Evolutionary conservation across 92 coral and sea anemone genomes (phyloP).

Genomic region (Porites evermanni): DNA sequence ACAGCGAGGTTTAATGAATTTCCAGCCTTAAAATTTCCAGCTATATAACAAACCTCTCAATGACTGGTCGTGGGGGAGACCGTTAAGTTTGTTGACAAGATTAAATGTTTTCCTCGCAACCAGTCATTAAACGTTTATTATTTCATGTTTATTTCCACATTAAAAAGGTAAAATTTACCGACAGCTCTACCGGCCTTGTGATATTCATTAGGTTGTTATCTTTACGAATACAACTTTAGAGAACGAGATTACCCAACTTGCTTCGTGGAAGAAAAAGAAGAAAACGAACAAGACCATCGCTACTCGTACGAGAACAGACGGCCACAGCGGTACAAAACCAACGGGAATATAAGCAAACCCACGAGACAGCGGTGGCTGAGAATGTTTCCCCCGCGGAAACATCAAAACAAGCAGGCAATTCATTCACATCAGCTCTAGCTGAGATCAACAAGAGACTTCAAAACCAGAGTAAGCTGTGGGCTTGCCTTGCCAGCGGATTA

Average conservation of each 20-base stretch:
- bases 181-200: background rate
- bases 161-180: no score
- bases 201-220: background rate
- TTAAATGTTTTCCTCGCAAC: no score
- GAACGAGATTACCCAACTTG: slow-evolving; percentile 6
- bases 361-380: background rate
- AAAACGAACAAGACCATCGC: slow-evolving; percentile 5
- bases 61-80: no score
- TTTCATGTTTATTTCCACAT: no score
- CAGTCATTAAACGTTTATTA: no score
- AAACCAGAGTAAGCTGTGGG: slow-evolving; percentile 42
- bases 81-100: no score
- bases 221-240: background rate
- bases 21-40: no score
- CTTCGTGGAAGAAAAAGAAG: slow-evolving; percentile 9
- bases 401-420: background rate
- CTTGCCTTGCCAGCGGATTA: slow-evolving; percentile 39
- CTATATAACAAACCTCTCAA: no score
- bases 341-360: background rate
- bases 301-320: background rate
- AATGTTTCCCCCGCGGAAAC: background rate
- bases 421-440: slow-evolving; percentile 29
- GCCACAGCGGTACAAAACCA: background rate
- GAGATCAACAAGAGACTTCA: slow-evolving; percentile 41
- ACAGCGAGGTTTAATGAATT: no score